A percentile compares a stretch with the other conserved stretches of the same genome.
These are phyloP conservation scores for Ambastaia sidthimunki DNA, from an alignment of 2,797 vertebrate genomes.

Conservation along the genomic window DNA sequence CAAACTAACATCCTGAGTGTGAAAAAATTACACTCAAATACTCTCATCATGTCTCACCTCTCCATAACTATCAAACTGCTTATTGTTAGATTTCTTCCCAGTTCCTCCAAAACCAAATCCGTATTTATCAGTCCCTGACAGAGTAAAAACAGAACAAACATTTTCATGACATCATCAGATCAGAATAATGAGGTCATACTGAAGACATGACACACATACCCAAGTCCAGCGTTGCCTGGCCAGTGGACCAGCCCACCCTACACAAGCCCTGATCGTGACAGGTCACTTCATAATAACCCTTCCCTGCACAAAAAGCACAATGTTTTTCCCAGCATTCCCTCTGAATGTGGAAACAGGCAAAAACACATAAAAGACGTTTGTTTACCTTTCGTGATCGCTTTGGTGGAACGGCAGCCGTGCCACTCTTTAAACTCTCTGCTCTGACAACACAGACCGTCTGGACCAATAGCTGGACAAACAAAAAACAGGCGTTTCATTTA, in stretches of 20 bases:
- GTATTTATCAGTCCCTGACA: conserved; percentile 79
- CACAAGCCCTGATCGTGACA: conserved; percentile 97
- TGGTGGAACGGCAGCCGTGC: conserved; percentile 95
- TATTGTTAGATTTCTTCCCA: conserved; percentile 84
- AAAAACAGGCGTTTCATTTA: conserved; percentile 10
- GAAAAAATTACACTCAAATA: too few species aligned
- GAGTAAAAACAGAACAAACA: conserved; percentile 19
- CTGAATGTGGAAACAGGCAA: too few species aligned
- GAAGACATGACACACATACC: conserved; percentile 72
- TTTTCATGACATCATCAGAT: not conserved
- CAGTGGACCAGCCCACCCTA: conserved; percentile 92
- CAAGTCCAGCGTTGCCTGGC: conserved; percentile 91
- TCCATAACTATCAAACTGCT: conserved; percentile 98
- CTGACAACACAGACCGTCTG: conserved; percentile 93
- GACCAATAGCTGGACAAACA: conserved; percentile 86
- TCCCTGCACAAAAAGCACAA: conserved; percentile 73
- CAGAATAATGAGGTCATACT: not conserved
- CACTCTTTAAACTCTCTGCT: conserved; percentile 99
- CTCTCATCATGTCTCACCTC: conserved; percentile 79
- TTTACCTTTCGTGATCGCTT: conserved; percentile 64
- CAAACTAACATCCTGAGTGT: not conserved
- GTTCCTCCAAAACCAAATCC: too few species aligned
- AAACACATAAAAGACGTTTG: too few species aligned
- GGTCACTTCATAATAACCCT: conserved; percentile 91
- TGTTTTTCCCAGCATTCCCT: too few species aligned